A percentile compares a stretch with the other conserved stretches of the same genome.
Evolutionary conservation across 35 echinoderm and acorn worm species (phyloP).

Genomic region (Ophiothrix spiculata): DNA sequence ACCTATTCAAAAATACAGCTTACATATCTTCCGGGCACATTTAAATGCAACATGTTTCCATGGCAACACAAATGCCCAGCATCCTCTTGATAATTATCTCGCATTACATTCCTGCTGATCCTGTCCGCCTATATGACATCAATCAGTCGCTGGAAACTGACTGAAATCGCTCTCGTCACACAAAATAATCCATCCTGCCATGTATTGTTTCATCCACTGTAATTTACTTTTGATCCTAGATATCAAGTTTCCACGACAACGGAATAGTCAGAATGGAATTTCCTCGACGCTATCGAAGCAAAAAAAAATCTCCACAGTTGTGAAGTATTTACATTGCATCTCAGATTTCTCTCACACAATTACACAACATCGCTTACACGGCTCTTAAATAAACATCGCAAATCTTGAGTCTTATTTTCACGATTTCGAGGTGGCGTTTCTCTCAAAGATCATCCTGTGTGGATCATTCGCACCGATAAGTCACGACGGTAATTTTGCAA

Average conservation of each 20-base stretch:
- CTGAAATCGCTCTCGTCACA: neutral
- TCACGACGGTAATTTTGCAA: neutral
- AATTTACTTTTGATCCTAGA: neutral
- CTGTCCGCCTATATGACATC: too few species aligned
- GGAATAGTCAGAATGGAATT: neutral
- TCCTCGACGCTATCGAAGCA: too few species aligned
- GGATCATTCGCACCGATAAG: neutral
- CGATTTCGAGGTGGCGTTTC: too few species aligned
- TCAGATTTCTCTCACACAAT: neutral
- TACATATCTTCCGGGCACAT: neutral
- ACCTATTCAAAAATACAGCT: too few species aligned
- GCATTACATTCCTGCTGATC: too few species aligned
- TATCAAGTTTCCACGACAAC: neutral
- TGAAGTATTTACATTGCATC: neutral
- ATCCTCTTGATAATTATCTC: neutral
- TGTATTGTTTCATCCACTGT: neutral
- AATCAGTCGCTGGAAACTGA: too few species aligned
- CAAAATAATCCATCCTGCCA: neutral
- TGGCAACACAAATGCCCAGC: neutral
- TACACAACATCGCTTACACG: neutral
- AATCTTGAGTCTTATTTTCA: neutral
- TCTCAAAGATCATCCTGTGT: neutral
- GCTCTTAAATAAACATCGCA: neutral
- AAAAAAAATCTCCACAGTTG: neutral
- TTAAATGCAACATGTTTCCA: neutral